Conservation (phyloP, 1,140 invertebrate species). For the Diuraphis noxia region DNA sequence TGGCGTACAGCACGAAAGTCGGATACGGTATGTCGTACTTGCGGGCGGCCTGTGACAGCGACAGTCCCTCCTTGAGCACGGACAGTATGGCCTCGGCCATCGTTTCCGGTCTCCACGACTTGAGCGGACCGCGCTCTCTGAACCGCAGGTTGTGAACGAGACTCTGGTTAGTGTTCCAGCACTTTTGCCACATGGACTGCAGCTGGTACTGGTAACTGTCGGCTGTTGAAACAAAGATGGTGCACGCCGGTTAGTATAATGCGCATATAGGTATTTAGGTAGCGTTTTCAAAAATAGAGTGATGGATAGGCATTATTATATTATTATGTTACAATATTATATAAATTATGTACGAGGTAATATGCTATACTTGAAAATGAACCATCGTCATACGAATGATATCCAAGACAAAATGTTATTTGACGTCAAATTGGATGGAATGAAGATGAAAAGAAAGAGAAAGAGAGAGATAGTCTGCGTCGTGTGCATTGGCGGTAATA, state of each 20-base stretch:
- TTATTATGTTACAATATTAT: too few relatives aligned
- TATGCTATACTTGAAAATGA: neutral
- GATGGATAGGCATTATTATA: neutral
- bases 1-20: constrained; percentile 91
- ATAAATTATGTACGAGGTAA: neutral
- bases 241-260: neutral
- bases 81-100: constrained; percentile 93
- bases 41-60: constrained; percentile 82
- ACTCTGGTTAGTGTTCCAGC: constrained; percentile 88
- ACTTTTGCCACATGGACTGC: constrained; percentile 92
- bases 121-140: constrained; percentile 86
- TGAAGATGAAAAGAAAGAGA: neutral
- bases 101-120: constrained; percentile 89
- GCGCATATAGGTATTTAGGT: neutral
- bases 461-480: neutral
- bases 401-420: neutral
- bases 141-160: constrained; percentile 85
- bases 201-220: constrained; percentile 92
- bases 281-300: neutral
- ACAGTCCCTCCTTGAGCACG: constrained; percentile 85
- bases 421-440: neutral
- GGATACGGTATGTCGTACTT: constrained; percentile 94
- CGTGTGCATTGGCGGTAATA: neutral
- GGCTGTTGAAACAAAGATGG: constrained; percentile 63
- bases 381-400: neutral